Evolutionary conservation across 53 echinoderm and acorn worm species (phyloP).

Genomic region (Actinopyga echinites): DNA sequence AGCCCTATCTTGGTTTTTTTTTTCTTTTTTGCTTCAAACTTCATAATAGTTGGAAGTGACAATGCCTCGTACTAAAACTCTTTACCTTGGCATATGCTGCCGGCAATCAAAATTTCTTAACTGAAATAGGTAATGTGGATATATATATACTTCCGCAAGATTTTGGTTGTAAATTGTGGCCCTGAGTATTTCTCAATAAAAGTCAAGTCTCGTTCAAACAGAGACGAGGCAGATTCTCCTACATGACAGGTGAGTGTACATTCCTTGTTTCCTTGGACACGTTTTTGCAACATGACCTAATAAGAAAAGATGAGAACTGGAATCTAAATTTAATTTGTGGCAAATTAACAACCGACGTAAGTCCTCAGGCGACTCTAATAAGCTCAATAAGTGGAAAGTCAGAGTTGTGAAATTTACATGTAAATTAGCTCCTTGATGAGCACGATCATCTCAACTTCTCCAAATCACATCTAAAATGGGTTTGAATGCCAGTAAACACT

Average conservation of each 20-base stretch:
- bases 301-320: conserved; percentile 16
- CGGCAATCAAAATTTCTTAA: no score
- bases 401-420: conserved; percentile 7
- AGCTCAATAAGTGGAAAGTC: not conserved
- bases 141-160: no score
- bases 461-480: conserved; percentile 5
- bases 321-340: conserved; percentile 35
- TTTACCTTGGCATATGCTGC: no score
- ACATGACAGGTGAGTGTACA: conserved; percentile 18
- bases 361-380: conserved; percentile 7
- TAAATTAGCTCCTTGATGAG: not conserved
- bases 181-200: conserved; percentile 9
- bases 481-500: not conserved
- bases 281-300: conserved; percentile 26
- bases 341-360: conserved; percentile 3
- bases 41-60: no score
- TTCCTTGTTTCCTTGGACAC: conserved; percentile 23
- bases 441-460: conserved; percentile 2
- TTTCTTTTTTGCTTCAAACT: no score
- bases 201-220: conserved; percentile 20
- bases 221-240: not conserved
- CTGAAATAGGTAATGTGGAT: no score
- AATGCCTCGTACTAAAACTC: no score
- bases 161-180: conserved; percentile 13
- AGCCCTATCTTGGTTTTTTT: no score